These are phyloP conservation scores for Tinea pellionella DNA, from an alignment of 2,888 invertebrate genomes.

Conservation along the genomic window DNA sequence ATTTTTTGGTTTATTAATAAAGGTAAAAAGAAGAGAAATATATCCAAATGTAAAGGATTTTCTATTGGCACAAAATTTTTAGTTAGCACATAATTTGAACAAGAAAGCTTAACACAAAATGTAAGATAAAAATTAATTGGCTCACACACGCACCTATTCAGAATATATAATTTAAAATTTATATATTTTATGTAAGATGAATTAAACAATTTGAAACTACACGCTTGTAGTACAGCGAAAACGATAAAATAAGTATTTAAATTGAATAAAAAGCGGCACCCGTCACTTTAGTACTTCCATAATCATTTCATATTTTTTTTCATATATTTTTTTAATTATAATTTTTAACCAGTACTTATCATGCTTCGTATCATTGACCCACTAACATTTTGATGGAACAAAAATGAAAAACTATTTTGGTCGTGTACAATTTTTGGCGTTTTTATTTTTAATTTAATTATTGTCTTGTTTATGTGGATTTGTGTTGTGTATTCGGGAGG, in stretches of 20 bases:
- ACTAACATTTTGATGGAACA: conserved; percentile 5
- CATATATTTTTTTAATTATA: conserved; percentile 26
- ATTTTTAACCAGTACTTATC: not conserved
- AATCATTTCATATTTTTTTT: conserved; percentile 33
- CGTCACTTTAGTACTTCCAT: conserved; percentile 17
- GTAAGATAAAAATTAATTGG: conserved; percentile 4
- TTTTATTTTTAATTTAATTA: conserved; percentile 32
- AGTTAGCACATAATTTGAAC: conserved; percentile 33
- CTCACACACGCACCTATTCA: not conserved
- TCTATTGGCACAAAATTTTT: conserved; percentile 37
- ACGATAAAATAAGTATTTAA: not conserved
- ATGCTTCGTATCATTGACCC: conserved; percentile 6
- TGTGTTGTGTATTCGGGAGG: conserved; percentile 60
- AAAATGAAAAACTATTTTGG: conserved; percentile 62
- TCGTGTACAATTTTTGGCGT: conserved; percentile 35
- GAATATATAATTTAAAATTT: not conserved
- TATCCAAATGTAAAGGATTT: not conserved
- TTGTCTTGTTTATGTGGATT: conserved; percentile 68
- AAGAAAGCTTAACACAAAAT: conserved; percentile 1
- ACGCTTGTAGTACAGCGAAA: conserved; percentile 7
- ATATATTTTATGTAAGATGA: not conserved
- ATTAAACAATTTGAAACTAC: not conserved
- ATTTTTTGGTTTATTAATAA: conserved; percentile 18
- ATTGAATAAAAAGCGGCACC: conserved; percentile 30
- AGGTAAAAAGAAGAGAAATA: not conserved